A percentile compares a stretch with the other conserved stretches of the same genome.
These are phyloP conservation scores for Ranitomeya variabilis DNA, from an alignment of 2,113 vertebrate genomes.

Conservation along the genomic window DNA sequence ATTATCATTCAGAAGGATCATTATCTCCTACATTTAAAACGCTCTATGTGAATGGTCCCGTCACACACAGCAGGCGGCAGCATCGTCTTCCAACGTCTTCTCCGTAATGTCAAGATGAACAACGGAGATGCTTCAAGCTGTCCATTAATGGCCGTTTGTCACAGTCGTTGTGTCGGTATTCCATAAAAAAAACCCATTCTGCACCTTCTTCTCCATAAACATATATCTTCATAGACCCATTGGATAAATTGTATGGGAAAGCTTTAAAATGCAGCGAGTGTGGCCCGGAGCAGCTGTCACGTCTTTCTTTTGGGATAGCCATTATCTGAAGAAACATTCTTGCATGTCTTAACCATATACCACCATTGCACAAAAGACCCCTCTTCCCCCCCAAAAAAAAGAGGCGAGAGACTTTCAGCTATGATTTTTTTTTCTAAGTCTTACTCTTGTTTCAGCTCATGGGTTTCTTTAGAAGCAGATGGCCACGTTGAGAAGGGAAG, in stretches of 20 bases:
- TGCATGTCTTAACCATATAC: neutral
- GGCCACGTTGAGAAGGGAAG: slow-evolving; percentile 25
- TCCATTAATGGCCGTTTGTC: neutral
- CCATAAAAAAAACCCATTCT: neutral
- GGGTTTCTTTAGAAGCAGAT: slow-evolving; percentile 40
- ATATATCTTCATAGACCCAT: slow-evolving; percentile 25
- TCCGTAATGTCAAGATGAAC: neutral
- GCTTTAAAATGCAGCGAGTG: neutral
- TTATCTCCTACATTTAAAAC: slow-evolving; percentile 10
- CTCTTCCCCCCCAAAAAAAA: neutral
- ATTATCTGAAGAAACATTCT: slow-evolving; percentile 11
- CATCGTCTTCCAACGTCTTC: neutral
- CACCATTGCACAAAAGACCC: neutral
- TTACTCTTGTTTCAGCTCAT: slow-evolving; percentile 28
- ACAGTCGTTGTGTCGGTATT: neutral
- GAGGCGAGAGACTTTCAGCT: neutral
- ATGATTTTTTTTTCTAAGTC: slow-evolving; percentile 4
- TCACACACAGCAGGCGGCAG: slow-evolving; percentile 6
- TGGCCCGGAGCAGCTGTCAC: neutral
- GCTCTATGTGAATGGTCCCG: neutral
- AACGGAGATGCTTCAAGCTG: slow-evolving; percentile 2
- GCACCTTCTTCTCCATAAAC: slow-evolving; percentile 1
- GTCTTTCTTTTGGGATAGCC: neutral
- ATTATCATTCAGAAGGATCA: slow-evolving; percentile 1
- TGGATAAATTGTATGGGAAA: slow-evolving; percentile 18